Base-by-base conservation (phyloP, 2,797 vertebrate species). In the Pseudochromis fuscus region DNA sequence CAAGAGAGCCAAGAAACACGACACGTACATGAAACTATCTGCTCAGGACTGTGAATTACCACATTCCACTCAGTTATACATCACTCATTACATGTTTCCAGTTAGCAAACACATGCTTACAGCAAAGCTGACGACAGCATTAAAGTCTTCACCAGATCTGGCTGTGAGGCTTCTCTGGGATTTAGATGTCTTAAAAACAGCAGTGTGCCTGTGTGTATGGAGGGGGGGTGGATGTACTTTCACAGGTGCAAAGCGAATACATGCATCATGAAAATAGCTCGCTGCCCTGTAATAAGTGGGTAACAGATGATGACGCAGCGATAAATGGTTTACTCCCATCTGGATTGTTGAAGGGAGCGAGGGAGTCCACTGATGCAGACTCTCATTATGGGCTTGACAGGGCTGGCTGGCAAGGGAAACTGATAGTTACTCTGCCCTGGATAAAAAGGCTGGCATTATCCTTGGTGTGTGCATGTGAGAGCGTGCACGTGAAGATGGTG, bases 321-420 rank as follows among this genome's bases (percentile, higher is more conserved):
- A 84, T 92, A 87, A 86, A 81, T 2, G 51, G 56, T 81, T 40
- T 69, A 75, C 82, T 88, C 82, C 78, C 88, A 88, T 85, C 83
- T 87, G 88, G 74, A 81, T 46, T 7, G 23, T 33, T 71, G 75
- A 74, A 67, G 75, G 65, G 63, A 84, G 71, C n/a, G 60, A 81
- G 64, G 58, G 67, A 67, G 31, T 73, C 52, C 66, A 46, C 80
- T 25, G 81, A 74, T 56, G 67, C 73, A 87, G 57, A 79, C 82
- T 61, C 69, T 93, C 59, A 92, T 94, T 94, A 92, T 83, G 87
- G 89, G 87, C 79, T 87, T 74, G 77, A 81, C 80, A 61, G 58
- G 35, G 75, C 73, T 57, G 59, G 56, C 83, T 91, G 84, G 89
- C 86, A 79, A 56, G 30, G 82, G 81, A 75, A 89, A 92, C 87